phyloP scores from a whole-genome alignment of 2,113 vertebrate species.

The Percopsis transmontana region DNA sequence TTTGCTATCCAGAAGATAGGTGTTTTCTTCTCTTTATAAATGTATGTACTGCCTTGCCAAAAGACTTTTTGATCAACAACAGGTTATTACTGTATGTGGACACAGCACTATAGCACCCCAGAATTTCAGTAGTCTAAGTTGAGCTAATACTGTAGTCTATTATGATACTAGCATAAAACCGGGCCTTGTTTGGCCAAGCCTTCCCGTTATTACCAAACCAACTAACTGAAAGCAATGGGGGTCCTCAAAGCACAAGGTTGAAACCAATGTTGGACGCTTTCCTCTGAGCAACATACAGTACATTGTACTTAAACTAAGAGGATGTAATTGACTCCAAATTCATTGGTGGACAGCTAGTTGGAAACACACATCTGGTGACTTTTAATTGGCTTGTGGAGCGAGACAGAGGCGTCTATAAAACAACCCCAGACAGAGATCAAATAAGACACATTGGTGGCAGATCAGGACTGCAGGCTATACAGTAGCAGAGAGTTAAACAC shows the following conservation, averaged over 20 bases:
- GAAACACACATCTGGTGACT: conserved; percentile 76
- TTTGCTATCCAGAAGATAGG: too few relatives aligned
- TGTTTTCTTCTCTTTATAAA: too few relatives aligned
- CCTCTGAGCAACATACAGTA: conserved; percentile 8
- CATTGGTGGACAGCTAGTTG: conserved; percentile 53
- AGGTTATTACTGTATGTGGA: too few relatives aligned
- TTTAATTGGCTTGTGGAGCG: conserved; percentile 71
- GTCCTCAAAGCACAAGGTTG: background rate
- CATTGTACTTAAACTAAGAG: conserved; percentile 16
- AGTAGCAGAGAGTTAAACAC: conserved; percentile 19
- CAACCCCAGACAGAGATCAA: conserved; percentile 79
- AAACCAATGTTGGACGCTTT: conserved; percentile 1
- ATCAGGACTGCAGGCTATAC: conserved; percentile 66
- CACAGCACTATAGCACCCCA: too few relatives aligned
- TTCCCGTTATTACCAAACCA: too few relatives aligned
- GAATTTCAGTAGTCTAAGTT: too few relatives aligned
- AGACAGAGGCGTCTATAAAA: conserved; percentile 74
- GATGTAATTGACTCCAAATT: conserved; percentile 53
- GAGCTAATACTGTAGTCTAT: too few relatives aligned
- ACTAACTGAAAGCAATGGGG: too few relatives aligned
- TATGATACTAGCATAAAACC: too few relatives aligned
- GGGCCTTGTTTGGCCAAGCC: too few relatives aligned
- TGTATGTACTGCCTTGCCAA: too few relatives aligned
- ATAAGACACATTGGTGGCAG: conserved; percentile 76
- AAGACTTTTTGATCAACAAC: too few relatives aligned